Evolutionary conservation across 1,140 invertebrate genomes (phyloP), one percentile per base, ranked within the genome.

Genomic region (Sogatella furcifera): DNA sequence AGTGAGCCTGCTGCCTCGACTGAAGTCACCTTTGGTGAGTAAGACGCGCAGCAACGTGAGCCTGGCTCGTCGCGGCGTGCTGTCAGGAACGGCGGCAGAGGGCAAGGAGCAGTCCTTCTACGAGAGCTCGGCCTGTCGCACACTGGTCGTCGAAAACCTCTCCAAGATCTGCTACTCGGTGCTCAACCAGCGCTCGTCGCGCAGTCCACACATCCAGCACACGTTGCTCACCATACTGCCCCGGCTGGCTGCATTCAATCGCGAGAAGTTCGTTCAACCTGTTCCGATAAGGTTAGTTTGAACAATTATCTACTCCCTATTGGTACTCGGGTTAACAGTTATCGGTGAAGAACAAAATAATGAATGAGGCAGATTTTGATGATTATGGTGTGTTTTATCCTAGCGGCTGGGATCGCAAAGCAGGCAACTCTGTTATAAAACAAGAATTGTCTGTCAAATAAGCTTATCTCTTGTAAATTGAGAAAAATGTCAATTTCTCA

Each of bases 211-310:
- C 71, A 89, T 97, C 31, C 94, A 97, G 67, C 88, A 94, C 69
- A 84, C 89, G 1, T 72, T 98, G 10, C 79, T 98, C 59, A 85
- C 85, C 21, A 82, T 98, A 43, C 77, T 98, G 62, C 96, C 96
- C n/a, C 79, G 95, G 57, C 73, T 98, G n/a, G 94, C 92, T 8
- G 92, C 93, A 13, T 96, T 98, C 66, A 86, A 94, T 71, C 86
- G 84, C 57, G 81, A 84, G n/a, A 80, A 82, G 38, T 97, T 97
- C 67, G 80, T 86, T 9, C 34, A 38, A 13, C 34, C 11, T 1
- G 34, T 38, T 38, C 11, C 34, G 4, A 21, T 52, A 10, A 21
- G 53, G 22, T 21, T 21, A 2, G 19, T 21, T 52, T 14, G 2
- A 52, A 9, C n/a, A n/a, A n/a, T n/a, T n/a, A n/a, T n/a, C n/a